Conservation (phyloP, 2,888 invertebrate genomes). For the Tetranychus truncatus region DNA sequence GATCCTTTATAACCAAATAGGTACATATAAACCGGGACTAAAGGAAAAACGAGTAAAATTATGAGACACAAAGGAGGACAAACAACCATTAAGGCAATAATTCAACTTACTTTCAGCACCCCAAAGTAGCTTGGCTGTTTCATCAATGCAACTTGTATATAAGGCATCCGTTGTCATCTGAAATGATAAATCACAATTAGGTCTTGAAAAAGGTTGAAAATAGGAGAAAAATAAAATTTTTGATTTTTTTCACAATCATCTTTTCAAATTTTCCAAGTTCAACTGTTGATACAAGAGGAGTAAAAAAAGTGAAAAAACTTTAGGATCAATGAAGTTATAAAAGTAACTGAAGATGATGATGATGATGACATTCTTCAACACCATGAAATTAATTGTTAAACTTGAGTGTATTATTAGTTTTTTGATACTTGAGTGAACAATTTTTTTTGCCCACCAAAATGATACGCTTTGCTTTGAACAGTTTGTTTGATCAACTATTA, state of each 20-base stretch:
- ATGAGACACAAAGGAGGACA: neutral
- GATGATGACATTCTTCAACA: neutral
- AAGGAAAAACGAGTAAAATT: neutral
- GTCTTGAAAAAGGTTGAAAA: neutral
- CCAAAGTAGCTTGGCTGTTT: slow-evolving; percentile 30
- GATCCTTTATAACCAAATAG: slow-evolving; percentile 31
- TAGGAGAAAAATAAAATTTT: neutral
- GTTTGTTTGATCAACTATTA: neutral
- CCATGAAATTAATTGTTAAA: slow-evolving; percentile 6
- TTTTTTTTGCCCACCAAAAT: neutral
- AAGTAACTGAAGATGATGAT: neutral
- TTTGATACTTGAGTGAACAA: neutral
- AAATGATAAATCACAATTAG: neutral
- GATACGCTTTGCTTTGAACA: neutral
- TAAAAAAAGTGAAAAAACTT: too few species aligned
- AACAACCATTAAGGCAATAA: neutral
- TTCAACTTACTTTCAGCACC: slow-evolving; percentile 27
- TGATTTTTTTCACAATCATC: neutral
- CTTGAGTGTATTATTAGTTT: neutral
- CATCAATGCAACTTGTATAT: slow-evolving; percentile 31
- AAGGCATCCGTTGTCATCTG: slow-evolving; percentile 32
- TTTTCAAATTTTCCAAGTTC: too few species aligned
- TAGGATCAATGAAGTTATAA: too few species aligned
- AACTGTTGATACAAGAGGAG: too few species aligned
- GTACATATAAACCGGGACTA: slow-evolving; percentile 30